Percentiles rank a stretch among this genome's conserved stretches.
Conservation (phyloP, 2,888 invertebrate species). For the Melieria omissa region DNA sequence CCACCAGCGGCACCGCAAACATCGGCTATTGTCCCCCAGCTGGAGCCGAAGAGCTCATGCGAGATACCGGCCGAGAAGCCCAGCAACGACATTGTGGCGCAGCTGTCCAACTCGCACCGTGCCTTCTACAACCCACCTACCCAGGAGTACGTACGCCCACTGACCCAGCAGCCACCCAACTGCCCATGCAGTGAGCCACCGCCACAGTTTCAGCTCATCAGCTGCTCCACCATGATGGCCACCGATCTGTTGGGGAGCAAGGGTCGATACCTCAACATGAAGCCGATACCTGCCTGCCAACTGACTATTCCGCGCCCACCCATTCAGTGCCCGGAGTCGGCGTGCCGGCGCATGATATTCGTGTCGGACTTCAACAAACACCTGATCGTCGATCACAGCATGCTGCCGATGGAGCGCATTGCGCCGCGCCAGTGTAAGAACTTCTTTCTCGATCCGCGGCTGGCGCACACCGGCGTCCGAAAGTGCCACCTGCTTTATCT, state of each 20-base stretch:
- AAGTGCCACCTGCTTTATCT: constrained; percentile 58
- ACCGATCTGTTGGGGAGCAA: constrained; percentile 35
- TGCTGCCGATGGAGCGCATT: constrained; percentile 57
- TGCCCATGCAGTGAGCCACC: constrained; percentile 32
- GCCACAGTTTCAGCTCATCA: constrained; percentile 49
- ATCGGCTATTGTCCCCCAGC: neutral
- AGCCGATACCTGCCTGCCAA: constrained; percentile 32
- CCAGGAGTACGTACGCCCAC: neutral
- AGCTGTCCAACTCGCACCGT: constrained; percentile 41
- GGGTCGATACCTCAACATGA: constrained; percentile 29
- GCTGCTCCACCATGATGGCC: constrained; percentile 38
- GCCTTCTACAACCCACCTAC: constrained; percentile 40
- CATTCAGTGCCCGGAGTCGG: constrained; percentile 55
- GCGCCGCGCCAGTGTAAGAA: constrained; percentile 53
- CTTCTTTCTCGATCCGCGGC: constrained; percentile 56
- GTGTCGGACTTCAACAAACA: constrained; percentile 60
- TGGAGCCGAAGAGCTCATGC: constrained; percentile 2
- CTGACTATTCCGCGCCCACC: constrained; percentile 53
- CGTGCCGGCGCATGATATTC: constrained; percentile 53
- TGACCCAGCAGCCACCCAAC: constrained; percentile 8
- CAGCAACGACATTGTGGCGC: constrained; percentile 15
- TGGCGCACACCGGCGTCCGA: constrained; percentile 45
- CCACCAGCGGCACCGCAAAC: neutral
- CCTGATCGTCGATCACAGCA: constrained; percentile 53
- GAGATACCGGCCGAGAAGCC: constrained; percentile 16